Evolutionary conservation across 2,888 invertebrate genomes (phyloP).

Genomic region (Diploptera punctata): DNA sequence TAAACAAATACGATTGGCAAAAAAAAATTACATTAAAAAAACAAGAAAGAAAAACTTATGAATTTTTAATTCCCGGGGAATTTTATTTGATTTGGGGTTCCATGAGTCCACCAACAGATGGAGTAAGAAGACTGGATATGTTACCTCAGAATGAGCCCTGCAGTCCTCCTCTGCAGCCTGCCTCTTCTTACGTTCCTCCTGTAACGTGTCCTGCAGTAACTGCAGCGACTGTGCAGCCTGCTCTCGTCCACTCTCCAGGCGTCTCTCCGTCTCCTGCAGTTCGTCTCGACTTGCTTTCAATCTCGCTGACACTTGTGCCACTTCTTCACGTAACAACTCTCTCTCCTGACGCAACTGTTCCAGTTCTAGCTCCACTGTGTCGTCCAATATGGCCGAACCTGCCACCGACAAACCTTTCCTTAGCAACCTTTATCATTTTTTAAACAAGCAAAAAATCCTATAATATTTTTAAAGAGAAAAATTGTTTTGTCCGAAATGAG

Average conservation of each 20-base stretch:
- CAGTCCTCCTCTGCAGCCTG: conserved; percentile 57
- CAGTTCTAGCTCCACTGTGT: conserved; percentile 29
- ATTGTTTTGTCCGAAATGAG: too few relatives aligned
- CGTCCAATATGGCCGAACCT: conserved; percentile 21
- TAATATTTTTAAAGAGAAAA: too few relatives aligned
- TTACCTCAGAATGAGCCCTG: conserved; percentile 55
- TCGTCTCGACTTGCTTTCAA: conserved; percentile 57
- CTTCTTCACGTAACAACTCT: conserved; percentile 64
- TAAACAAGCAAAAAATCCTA: too few relatives aligned
- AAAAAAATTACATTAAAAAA: too few relatives aligned
- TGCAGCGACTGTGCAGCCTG: conserved; percentile 54
- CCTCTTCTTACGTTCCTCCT: conserved; percentile 53
- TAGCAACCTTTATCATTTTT: too few relatives aligned
- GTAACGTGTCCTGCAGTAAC: conserved; percentile 57
- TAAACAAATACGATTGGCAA: too few relatives aligned
- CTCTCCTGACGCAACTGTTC: conserved; percentile 57
- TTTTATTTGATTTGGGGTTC: too few relatives aligned
- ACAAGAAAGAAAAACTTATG: background rate
- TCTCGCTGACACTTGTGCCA: conserved; percentile 58
- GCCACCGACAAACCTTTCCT: conserved; percentile 19
- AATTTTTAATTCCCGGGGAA: background rate
- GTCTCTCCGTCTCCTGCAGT: conserved; percentile 57
- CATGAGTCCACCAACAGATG: too few relatives aligned
- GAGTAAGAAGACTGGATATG: background rate
- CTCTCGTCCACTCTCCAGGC: conserved; percentile 57